Evolutionary conservation across 2,888 invertebrate genomes (phyloP), one percentile per base, ranked within the genome.

Genomic region (Synanthedon formicaeformis): DNA sequence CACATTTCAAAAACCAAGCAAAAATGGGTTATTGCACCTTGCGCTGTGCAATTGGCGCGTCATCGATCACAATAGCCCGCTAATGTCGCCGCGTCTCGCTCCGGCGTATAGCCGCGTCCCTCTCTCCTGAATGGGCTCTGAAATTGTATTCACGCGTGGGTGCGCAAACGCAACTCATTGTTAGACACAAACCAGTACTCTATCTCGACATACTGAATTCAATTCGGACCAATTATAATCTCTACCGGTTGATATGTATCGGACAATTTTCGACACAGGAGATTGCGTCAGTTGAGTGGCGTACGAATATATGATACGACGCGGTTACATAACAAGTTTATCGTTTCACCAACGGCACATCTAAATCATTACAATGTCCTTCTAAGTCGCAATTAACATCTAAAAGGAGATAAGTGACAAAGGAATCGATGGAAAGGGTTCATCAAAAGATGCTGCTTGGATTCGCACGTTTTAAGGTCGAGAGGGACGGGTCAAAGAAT

Each of bases 21-120:
- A 80, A 83, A 84, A 83, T 83, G 82, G 81, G 83, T 82, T 83
- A 73, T 62, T 75, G 76, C 85, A 86, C 85, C 85, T 86, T 86
- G 84, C 83, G 62, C 59, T 62, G 57, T 70, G 59, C 69, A 75
- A 73, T 73, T 69, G 73, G 67, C 60, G 60, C 74, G 73, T 79
- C 81, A 79, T 74, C 67, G 60, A 50, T 69, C 67, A 81, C 78
- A 82, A 81, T 78, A 66, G 69, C 55, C 5, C 68, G 65, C 67
- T 80, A 82, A 83, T 84, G 81, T 74, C 27, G 57, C 58, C 58
- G 56, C 61, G 61, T 77, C 76, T 65, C 71, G 52, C 69, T 78
- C 70, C 57, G 50, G 53, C 58, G 48, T 57, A 62, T 66, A 60
- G 57, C 53, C 60, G 53, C 61, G 59, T 78, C 77, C 57, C 67